Conservation (phyloP, 1,140 invertebrate genomes). For the Asbolus verrucosus region DNA sequence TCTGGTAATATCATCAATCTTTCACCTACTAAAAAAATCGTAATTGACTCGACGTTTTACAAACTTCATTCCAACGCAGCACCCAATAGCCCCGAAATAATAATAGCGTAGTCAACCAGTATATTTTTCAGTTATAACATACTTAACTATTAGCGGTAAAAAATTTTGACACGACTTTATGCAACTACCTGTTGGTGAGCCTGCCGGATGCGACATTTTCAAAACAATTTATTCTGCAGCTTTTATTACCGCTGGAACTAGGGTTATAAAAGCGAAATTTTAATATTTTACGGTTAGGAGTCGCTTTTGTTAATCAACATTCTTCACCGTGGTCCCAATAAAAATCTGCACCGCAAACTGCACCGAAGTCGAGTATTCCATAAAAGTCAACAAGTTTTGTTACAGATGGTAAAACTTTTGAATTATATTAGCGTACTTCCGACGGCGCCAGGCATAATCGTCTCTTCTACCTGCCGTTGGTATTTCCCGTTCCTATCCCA, state of each 20-base stretch:
- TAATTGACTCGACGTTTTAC: neutral
- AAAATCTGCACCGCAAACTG: constrained; percentile 40
- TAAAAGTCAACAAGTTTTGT: constrained; percentile 43
- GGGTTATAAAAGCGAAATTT: too few relatives aligned
- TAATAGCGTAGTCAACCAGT: neutral
- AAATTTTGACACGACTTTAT: too few relatives aligned
- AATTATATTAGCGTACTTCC: constrained; percentile 52
- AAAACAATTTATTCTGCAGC: too few relatives aligned
- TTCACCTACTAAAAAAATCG: constrained; percentile 8
- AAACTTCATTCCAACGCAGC: neutral
- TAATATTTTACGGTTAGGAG: too few relatives aligned
- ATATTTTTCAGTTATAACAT: neutral
- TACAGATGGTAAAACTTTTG: constrained; percentile 43
- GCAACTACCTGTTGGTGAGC: too few relatives aligned
- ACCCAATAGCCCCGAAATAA: neutral
- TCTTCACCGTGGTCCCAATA: constrained; percentile 17
- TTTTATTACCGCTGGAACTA: too few relatives aligned
- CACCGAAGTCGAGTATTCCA: constrained; percentile 42
- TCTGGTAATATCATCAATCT: constrained; percentile 14
- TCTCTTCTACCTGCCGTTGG: constrained; percentile 43
- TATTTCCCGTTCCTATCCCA: constrained; percentile 43
- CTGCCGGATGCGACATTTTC: too few relatives aligned
- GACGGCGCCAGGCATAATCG: constrained; percentile 50
- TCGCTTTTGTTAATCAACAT: too few relatives aligned
- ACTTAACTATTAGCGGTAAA: too few relatives aligned